A percentile compares a stretch with the other conserved stretches of the same genome.
Evolutionary conservation across 2,797 vertebrate genomes (phyloP).

Genomic region (Pampus argenteus): DNA sequence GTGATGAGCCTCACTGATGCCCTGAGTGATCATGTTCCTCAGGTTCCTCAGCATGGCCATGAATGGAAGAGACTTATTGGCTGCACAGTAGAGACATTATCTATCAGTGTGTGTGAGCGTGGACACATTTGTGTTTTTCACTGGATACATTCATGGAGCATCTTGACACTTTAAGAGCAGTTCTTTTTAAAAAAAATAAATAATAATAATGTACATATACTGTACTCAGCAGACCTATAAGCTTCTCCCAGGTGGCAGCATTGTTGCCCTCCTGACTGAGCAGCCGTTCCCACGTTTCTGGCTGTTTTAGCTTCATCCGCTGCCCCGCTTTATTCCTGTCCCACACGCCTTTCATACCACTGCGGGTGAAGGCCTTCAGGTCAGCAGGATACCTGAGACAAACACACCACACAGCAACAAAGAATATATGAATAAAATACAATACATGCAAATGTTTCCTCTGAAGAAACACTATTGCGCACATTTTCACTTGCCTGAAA

Average conservation of each 20-base stretch:
- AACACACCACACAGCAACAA: not conserved
- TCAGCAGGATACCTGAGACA: constrained; percentile 87
- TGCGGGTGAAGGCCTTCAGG: constrained; percentile 80
- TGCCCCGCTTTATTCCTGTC: constrained; percentile 85
- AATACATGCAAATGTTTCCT: not conserved
- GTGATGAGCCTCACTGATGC: constrained; percentile 89
- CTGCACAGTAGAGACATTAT: constrained; percentile 68
- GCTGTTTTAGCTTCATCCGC: constrained; percentile 87
- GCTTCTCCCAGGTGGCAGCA: constrained; percentile 88
- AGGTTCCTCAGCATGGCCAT: constrained; percentile 95
- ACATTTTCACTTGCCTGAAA: constrained; percentile 1
- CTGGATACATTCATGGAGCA: too few species aligned
- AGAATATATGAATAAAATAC: not conserved
- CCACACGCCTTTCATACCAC: constrained; percentile 89
- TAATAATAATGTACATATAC: too few species aligned
- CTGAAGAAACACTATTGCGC: too few species aligned
- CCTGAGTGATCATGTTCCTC: constrained; percentile 86
- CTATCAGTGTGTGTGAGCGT: not conserved
- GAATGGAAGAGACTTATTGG: constrained; percentile 88
- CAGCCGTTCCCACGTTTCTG: constrained; percentile 89
- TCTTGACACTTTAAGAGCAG: not conserved
- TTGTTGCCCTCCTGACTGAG: constrained; percentile 87
- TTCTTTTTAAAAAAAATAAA: too few species aligned
- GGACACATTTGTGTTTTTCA: too few species aligned
- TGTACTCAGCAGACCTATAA: constrained; percentile 84